Conservation (phyloP, 1,140 invertebrate genomes). For the Eriosoma lanigerum region DNA sequence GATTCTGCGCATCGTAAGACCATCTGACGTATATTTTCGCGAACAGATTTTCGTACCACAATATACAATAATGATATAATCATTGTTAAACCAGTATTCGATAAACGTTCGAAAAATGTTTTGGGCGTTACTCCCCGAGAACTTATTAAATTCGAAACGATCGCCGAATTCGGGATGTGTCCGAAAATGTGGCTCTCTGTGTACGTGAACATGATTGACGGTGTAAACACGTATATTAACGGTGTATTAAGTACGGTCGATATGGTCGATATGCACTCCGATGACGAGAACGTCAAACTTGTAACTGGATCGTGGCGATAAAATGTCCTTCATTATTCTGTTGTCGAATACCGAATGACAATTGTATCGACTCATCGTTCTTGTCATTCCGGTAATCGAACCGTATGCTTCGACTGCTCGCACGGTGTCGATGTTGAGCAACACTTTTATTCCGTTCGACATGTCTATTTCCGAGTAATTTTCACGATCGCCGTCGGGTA, state of each 20-base stretch:
- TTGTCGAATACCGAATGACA: neutral
- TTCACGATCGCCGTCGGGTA: neutral
- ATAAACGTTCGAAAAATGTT: slow-evolving; percentile 9
- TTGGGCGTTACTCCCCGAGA: neutral
- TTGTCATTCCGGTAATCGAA: neutral
- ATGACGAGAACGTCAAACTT: slow-evolving; percentile 54
- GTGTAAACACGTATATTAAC: slow-evolving; percentile 57
- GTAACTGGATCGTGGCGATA: neutral
- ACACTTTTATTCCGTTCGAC: neutral
- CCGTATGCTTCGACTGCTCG: neutral
- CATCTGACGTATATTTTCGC: neutral
- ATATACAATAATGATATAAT: neutral
- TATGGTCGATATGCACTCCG: slow-evolving; percentile 55
- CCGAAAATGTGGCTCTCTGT: neutral
- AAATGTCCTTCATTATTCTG: neutral
- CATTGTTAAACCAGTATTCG: neutral
- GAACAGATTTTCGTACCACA: neutral
- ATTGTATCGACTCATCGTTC: neutral
- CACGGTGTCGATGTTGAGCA: neutral
- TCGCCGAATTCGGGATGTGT: neutral
- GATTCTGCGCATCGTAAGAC: slow-evolving; percentile 57
- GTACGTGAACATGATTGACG: slow-evolving; percentile 54
- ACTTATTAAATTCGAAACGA: neutral
- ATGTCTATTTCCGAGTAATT: slow-evolving; percentile 12
- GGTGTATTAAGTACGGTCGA: slow-evolving; percentile 58